Base-by-base conservation (phyloP, 1,140 invertebrate species). In the Apis dorsata region DNA sequence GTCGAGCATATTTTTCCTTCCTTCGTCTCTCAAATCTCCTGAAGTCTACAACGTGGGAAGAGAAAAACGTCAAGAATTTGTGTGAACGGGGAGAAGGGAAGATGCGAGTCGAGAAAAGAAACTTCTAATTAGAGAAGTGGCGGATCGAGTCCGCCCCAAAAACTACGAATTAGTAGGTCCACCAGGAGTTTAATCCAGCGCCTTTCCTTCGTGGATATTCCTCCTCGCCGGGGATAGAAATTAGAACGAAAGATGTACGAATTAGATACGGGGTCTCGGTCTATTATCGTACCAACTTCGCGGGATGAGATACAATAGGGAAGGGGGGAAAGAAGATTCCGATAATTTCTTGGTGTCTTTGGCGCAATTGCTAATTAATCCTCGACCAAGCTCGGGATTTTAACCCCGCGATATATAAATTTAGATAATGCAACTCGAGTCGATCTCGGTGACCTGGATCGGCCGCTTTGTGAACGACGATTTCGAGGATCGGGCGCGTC, bases 41-140 rank as follows among this genome's bases (percentile, higher is more conserved):
- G 80, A 55, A 62, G 69, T 81, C 34, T 34, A 34, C 34, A 7
- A 3, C 34, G 24, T 24, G 3, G 34, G 34, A 34, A 4, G 5
- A 44, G 34, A 3, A 76, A 75, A 55, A 77, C 80, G 59, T 28
- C 17, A 17, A 69, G 66, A 28, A 81, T 68, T 8, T 24, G 44
- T 60, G 24, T 24, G 24, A 51, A 53, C 84, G 34, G 59, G 55
- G 55, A 44, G 51, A 11, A 5, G 15, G 21, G 44, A 2, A 72
- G 73, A 74, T 60, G 63, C 59, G 62, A 70, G 55, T 65, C 59
- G 28, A n/a, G 60, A 49, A 78, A 69, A 77, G 69, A 60, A 79
- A 68, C 72, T 84, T 81, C 81, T 83, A 86, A 84, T 88, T 88
- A 85, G 74, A 78, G 81, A 81, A 86, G 85, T 84, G 80, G 70